Evolutionary conservation across 2,113 vertebrate species (phyloP), one percentile per base, ranked within the genome.

Genomic region (Cyanoramphus novaezelandiae): DNA sequence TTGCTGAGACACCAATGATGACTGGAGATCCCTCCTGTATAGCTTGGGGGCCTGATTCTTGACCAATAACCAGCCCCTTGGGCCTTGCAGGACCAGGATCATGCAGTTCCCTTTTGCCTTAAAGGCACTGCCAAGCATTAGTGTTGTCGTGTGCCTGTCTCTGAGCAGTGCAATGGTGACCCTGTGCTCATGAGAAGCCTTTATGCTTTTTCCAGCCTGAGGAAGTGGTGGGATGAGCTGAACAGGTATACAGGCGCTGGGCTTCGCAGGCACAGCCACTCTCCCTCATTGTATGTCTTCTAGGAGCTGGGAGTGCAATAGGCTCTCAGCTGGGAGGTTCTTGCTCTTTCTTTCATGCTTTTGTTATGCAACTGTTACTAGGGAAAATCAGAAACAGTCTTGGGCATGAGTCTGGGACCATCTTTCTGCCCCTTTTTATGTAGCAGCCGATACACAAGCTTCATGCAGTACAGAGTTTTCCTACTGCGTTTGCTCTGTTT

Each of bases 21-120:
- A 68, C 31, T 53, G 41, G 27, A 75, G 13, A 74, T 13, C 4
- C 15, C 20, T 52, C 21, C 11, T 49, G 13, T 31, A 17, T 17
- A 74, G 46, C 25, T 11, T 19, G n/a, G 31, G 12, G 17, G 6
- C n/a, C 37, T 16, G 10, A 53, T 52, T 63, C 31, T 70, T 44
- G 33, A 52, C 18, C 0, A 0, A 28, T 25, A 63, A 68, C 13
- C 12, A 17, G 5, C 5, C 0, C 3, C 9, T 11, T 69, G 82
- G 25, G 8, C 35, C 20, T 67, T 80, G 31, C n/a, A 68, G 43
- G 39, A 60, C 24, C 31, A 2, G 3, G 4, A 44, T 11, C 28
- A 24, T 0, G 3, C 31, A 50, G 47, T 27, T 12, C 12, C 7
- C 8, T 50, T 21, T 47, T 59, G 47, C 24, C 24, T 19, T 24